Base-by-base conservation (phyloP, 2,888 invertebrate species). In the Ochropleura leucogaster region DNA sequence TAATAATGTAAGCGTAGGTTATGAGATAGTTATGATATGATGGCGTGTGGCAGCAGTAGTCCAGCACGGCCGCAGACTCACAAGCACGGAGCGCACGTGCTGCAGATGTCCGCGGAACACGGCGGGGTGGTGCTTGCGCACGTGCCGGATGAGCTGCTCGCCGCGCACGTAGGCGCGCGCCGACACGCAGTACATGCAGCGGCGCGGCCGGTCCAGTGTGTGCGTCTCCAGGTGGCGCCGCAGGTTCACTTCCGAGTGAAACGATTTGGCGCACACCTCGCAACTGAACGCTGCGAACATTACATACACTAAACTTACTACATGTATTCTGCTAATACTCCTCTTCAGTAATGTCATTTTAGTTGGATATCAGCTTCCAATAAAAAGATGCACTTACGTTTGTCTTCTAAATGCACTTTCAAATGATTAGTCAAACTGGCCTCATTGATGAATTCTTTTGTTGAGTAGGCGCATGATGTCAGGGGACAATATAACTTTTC, bases 101-200 rank as follows among this genome's bases (percentile, higher is more conserved):
- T 80, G 77, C 80, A 96, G 92, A 46, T 95, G 95, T 63, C 91
- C 88, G 65, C 80, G 97, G 87, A 98, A 96, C 83, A 98, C 96
- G 87, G 97, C 97, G 20, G 97, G 95, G 93, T 98, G 98, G 86
- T 97, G 97, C 71, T 97, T 97, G 77, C 98, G 97, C 96, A 98
- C 98, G 94, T 98, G 98, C 8, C 98, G 97, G 92, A 98, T 96
- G 44, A 98, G 96, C 92, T 98, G 98, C 93, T 98, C 98, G 89
- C 98, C 98, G 82, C 98, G 97, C 85, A 98, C 98, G 94, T 98
- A 98, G 4, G 98, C 98, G 74, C 98, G 97, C 90, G 95, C 94
- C 83, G 91, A 85, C 89, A 95, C 94, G 93, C 98, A 98, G 93
- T 98, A 98, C 90, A 98, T 97, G 92, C 98, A 98, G 83, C 97